A percentile compares a stretch with the other conserved stretches of the same genome.
phyloP scores from a whole-genome alignment of 1,140 invertebrate genomes.

The Spodoptera frugiperda region DNA sequence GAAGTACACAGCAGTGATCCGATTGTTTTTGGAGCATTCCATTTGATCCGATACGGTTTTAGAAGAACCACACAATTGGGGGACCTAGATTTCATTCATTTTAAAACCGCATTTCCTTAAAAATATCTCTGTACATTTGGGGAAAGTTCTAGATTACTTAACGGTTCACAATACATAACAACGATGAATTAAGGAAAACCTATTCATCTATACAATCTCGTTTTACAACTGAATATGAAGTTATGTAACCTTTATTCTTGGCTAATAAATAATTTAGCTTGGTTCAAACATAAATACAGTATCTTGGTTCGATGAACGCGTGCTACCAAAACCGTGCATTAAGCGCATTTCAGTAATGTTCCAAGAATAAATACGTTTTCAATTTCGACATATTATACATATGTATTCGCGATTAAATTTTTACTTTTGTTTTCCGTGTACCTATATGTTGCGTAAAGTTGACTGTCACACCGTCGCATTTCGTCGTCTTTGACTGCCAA shows the following conservation, averaged over 20 bases:
- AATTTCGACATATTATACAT: slow-evolving; percentile 61
- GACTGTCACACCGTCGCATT: slow-evolving; percentile 56
- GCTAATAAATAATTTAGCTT: no score
- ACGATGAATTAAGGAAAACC: no score
- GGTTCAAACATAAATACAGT: background rate
- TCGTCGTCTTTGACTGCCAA: no score
- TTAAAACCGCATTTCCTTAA: no score
- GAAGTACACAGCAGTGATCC: slow-evolving; percentile 3
- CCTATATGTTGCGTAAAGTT: slow-evolving; percentile 64
- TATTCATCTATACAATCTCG: no score
- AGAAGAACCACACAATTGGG: background rate
- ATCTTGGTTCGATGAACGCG: slow-evolving; percentile 32
- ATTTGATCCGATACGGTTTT: background rate
- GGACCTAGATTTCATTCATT: no score
- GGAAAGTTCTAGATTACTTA: no score
- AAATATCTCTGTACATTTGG: no score
- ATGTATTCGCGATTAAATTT: slow-evolving; percentile 53
- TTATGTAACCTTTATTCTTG: no score
- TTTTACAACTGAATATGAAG: no score
- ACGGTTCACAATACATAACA: no score
- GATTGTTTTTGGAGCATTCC: background rate
- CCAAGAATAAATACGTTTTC: slow-evolving; percentile 57
- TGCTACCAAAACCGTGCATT: slow-evolving; percentile 52
- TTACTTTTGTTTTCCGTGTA: slow-evolving; percentile 62
- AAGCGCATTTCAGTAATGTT: slow-evolving; percentile 62